These are phyloP conservation scores for Gallinago nigripennis DNA, from an alignment of 2,797 vertebrate genomes.

Conservation along the genomic window DNA sequence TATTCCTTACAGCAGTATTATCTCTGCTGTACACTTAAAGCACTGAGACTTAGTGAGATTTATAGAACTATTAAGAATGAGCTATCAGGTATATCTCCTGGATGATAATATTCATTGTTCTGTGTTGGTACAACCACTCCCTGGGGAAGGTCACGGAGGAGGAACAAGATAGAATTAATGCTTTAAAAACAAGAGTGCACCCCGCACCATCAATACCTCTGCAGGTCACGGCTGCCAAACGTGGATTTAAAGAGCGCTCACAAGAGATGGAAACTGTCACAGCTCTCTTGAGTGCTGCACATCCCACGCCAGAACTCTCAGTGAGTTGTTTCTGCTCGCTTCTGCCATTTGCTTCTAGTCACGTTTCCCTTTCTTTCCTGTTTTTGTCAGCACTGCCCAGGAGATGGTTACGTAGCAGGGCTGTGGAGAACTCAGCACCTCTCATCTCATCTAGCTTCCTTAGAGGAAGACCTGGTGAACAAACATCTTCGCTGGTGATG, in stretches of 20 bases:
- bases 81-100: conserved; percentile 14
- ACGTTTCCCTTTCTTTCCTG: background rate
- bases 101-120: background rate
- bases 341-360: background rate
- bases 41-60: conserved; percentile 27
- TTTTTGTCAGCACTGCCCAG: rapidly evolving
- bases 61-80: conserved; percentile 33
- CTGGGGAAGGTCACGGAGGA: conserved; percentile 8
- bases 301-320: rapidly evolving
- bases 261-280: background rate
- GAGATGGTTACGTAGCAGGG: background rate
- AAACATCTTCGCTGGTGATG: background rate
- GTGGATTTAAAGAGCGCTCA: background rate
- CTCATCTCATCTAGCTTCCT: rapidly evolving
- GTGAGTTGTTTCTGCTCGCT: background rate
- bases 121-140: background rate
- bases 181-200: background rate
- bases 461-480: background rate
- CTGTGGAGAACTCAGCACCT: background rate
- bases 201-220: background rate
- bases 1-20: background rate
- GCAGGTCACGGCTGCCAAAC: background rate
- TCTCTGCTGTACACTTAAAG: background rate
- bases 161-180: conserved; percentile 14
- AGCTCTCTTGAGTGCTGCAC: background rate